Evolutionary conservation across 2,888 invertebrate genomes (phyloP), one percentile per base, ranked within the genome.

Genomic region (Pyrgus malvae): DNA sequence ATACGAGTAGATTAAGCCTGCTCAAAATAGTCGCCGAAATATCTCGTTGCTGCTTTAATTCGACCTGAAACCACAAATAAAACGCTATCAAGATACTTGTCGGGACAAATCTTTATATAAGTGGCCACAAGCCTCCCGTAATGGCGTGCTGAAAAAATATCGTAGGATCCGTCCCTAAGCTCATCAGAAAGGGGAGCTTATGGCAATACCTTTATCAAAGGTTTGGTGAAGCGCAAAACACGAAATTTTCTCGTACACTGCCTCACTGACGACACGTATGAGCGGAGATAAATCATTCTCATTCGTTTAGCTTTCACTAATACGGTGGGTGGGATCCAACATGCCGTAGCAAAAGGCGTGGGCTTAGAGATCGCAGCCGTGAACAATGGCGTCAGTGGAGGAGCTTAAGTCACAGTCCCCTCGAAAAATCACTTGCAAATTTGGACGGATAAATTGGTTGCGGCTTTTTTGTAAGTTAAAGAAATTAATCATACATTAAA

Each of bases 281-380:
- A 74, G 74, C 78, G 72, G 65, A 71, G 74, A 83, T 71, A 77
- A 82, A 83, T 84, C 65, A 66, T 70, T 67, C 67, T 72, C 77
- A 70, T 69, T 64, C 41, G 58, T 65, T 53, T 45, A 23, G 40
- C 33, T 38, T 51, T 38, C 21, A n/a, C 53, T 45, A 53, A 53
- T 53, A 21, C 29, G 27, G 19, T 45, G 38, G 14, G 53, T 37
- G 29, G 38, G 7, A 38, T 38, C 40, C 29, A 29, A 33, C 40
- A 19, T 49, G 2, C 8, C 5, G 9, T 16, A 37, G 45, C 14
- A 23, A 21, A 21, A 33, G 21, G 45, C 31, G 19, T 45, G 44
- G n/a, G 29, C n/a, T n/a, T n/a, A n/a, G n/a, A n/a, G n/a, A n/a
- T n/a, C n/a, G n/a, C n/a, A n/a, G n/a, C n/a, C n/a, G n/a, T n/a